Conservation (phyloP, 2,797 vertebrate genomes). For the Sebastolobus altivelis region DNA sequence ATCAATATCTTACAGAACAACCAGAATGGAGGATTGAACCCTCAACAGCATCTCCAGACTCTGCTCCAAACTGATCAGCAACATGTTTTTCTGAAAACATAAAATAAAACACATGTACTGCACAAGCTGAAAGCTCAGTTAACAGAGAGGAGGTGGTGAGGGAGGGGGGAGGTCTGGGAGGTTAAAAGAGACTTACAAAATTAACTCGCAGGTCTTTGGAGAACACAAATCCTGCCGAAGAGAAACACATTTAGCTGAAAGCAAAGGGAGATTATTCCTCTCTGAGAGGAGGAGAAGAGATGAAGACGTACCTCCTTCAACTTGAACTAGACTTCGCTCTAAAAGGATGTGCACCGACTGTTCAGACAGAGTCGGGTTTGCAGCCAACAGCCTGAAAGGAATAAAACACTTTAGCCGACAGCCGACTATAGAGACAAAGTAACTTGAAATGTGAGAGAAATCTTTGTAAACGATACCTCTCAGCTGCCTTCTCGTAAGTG, state of each 20-base stretch:
- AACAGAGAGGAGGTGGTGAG: not conserved
- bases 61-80: conserved; percentile 68
- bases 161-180: not conserved
- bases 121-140: not conserved
- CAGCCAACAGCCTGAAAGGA: conserved; percentile 82
- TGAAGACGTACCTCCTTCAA: conserved; percentile 83
- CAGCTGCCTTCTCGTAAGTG: conserved; percentile 81
- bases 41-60: conserved; percentile 62
- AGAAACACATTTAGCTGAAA: conserved; percentile 42
- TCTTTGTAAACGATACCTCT: conserved; percentile 78
- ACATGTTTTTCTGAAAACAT: conserved; percentile 73
- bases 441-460: not conserved
- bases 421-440: not conserved
- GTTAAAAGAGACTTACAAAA: conserved; percentile 77
- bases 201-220: conserved; percentile 87
- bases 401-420: conserved; percentile 2
- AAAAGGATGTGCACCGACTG: conserved; percentile 83
- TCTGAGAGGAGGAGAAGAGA: conserved; percentile 10
- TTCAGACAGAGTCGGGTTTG: conserved; percentile 82
- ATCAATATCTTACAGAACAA: conserved; percentile 82
- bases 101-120: not conserved
- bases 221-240: conserved; percentile 85
- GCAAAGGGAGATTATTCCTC: conserved; percentile 38
- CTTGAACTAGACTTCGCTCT: conserved; percentile 85
- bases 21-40: conserved; percentile 81